A percentile compares a stretch with the other conserved stretches of the same genome.
phyloP scores from a whole-genome alignment of 2,113 vertebrate genomes.

The Esox niger region DNA sequence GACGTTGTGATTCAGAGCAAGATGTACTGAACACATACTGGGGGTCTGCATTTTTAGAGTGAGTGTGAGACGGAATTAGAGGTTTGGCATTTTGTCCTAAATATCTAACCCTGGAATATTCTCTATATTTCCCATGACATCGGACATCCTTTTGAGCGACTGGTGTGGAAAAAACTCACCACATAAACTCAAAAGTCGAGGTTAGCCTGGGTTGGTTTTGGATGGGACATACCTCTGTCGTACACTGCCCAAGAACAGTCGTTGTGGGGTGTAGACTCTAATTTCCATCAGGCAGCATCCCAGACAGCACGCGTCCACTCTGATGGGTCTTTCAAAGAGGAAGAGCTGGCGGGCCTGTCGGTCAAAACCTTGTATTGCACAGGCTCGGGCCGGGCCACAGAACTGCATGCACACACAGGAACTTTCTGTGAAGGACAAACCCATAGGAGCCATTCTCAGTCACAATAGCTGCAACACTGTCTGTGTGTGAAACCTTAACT shows the following conservation, averaged over 20 bases:
- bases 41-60: constrained; percentile 19
- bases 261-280: constrained; percentile 59
- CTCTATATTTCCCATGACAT: too few species aligned
- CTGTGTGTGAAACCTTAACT: too few species aligned
- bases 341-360: constrained; percentile 55
- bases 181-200: background rate
- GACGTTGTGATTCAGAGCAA: constrained; percentile 32
- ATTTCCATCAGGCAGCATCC: constrained; percentile 77
- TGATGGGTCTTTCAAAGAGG: constrained; percentile 67
- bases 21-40: constrained; percentile 37
- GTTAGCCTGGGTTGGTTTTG: constrained; percentile 18
- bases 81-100: background rate
- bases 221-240: constrained; percentile 60
- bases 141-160: constrained; percentile 14
- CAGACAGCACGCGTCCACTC: constrained; percentile 67
- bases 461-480: too few species aligned
- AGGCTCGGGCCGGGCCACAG: constrained; percentile 71
- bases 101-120: too few species aligned
- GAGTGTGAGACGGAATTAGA: constrained; percentile 9
- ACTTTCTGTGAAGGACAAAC: constrained; percentile 58
- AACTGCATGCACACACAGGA: constrained; percentile 72
- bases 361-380: constrained; percentile 64
- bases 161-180: constrained; percentile 26
- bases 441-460: background rate
- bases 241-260: constrained; percentile 65